These are phyloP conservation scores for Drosophila chauvacae DNA, from an alignment of 1,140 invertebrate species.

Conservation along the genomic window DNA sequence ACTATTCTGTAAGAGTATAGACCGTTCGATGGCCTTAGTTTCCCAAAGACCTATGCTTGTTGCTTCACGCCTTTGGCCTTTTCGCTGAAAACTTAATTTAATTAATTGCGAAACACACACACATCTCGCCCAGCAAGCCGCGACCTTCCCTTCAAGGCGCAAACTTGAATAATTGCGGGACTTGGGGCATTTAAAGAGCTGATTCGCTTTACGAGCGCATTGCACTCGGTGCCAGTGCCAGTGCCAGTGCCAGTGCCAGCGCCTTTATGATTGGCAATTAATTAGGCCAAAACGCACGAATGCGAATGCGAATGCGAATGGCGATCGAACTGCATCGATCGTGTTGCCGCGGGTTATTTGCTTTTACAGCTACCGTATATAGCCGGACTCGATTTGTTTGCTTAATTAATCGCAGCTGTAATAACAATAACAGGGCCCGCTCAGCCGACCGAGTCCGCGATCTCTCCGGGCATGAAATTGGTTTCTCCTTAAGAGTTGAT, in stretches of 20 bases:
- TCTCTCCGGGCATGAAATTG: constrained; percentile 57
- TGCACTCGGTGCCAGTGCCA: constrained; percentile 42
- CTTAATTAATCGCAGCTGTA: constrained; percentile 83
- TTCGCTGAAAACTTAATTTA: constrained; percentile 82
- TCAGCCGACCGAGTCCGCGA: not conserved
- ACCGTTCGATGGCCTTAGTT: not conserved
- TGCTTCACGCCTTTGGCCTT: constrained; percentile 77
- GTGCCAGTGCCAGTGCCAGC: constrained; percentile 13
- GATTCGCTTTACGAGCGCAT: constrained; percentile 70
- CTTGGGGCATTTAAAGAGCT: constrained; percentile 73
- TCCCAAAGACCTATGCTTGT: constrained; percentile 26
- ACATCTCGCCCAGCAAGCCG: constrained; percentile 50
- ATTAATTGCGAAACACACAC: constrained; percentile 76
- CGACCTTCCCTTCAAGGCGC: constrained; percentile 62
- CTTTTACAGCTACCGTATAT: constrained; percentile 80
- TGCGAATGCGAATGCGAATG: constrained; percentile 32
- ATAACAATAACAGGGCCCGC: constrained; percentile 58
- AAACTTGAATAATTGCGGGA: constrained; percentile 77
- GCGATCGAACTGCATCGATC: constrained; percentile 24
- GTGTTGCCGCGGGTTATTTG: constrained; percentile 67
- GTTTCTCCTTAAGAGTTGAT: constrained; percentile 34
- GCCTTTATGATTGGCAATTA: constrained; percentile 81
- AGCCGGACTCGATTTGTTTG: constrained; percentile 70
- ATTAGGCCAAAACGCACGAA: constrained; percentile 77
- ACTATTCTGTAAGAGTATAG: constrained; percentile 16